Percentiles rank a stretch among this genome's conserved stretches.
Evolutionary conservation across 2,113 vertebrate genomes (phyloP).

Genomic region (Hydrochoerus hydrochaeris): DNA sequence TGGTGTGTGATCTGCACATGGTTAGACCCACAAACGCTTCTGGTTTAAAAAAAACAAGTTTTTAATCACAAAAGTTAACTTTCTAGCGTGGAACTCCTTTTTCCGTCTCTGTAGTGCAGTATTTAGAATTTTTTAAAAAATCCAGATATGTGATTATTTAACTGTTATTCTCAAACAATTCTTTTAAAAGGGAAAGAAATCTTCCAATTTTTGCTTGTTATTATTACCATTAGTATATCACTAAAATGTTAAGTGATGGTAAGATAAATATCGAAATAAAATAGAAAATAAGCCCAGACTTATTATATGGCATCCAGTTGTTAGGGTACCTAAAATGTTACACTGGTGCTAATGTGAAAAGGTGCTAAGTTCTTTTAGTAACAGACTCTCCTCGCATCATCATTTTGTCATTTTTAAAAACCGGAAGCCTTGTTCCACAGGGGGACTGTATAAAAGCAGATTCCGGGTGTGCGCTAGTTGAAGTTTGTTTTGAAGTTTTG

Average conservation of each 20-base stretch:
- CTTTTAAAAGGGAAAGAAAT: slow-evolving; percentile 32
- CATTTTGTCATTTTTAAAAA: neutral
- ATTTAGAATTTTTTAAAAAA: neutral
- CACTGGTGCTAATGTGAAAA: neutral
- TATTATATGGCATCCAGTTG: neutral
- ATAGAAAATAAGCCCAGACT: neutral
- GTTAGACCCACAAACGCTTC: neutral
- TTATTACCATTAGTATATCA: neutral
- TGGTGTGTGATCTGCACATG: neutral
- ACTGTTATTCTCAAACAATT: neutral
- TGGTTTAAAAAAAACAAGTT: neutral
- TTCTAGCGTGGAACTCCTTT: neutral
- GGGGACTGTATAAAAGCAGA: neutral
- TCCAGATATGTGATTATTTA: neutral
- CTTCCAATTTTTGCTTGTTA: neutral
- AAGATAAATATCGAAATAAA: slow-evolving; percentile 3
- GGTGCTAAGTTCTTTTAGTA: neutral
- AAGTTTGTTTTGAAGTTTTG: neutral
- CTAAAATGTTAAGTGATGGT: neutral
- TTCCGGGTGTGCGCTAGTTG: neutral
- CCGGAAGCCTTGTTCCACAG: neutral
- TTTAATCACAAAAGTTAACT: neutral
- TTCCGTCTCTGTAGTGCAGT: neutral
- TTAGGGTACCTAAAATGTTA: neutral
- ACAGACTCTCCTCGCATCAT: neutral